Evolutionary conservation across 1,140 invertebrate species (phyloP).

Genomic region (Cryptotermes secundus): DNA sequence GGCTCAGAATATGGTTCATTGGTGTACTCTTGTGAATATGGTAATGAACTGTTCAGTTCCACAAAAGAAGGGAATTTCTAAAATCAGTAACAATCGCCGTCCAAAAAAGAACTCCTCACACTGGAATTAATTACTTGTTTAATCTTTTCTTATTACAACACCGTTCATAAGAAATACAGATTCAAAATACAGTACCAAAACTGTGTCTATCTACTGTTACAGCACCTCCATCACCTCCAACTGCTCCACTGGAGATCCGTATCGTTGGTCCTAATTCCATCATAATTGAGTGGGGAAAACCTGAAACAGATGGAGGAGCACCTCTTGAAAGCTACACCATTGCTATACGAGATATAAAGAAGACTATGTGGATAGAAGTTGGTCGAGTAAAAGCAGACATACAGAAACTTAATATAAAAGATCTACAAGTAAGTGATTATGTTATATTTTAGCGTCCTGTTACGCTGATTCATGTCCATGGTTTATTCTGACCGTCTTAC

Average conservation of each 20-base stretch:
- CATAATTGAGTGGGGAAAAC: slow-evolving; percentile 89
- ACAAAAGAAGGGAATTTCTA: too few relatives aligned
- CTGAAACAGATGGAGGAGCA: slow-evolving; percentile 90
- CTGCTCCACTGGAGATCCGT: slow-evolving; percentile 82
- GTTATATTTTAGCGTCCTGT: too few relatives aligned
- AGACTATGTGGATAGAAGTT: slow-evolving; percentile 96
- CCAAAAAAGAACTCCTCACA: too few relatives aligned
- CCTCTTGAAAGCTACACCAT: slow-evolving; percentile 90
- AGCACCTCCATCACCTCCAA: slow-evolving; percentile 88
- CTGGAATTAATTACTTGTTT: too few relatives aligned
- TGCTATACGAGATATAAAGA: slow-evolving; percentile 85
- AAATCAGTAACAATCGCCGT: too few relatives aligned
- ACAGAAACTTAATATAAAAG: slow-evolving; percentile 80
- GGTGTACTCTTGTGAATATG: too few relatives aligned
- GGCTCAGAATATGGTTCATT: too few relatives aligned
- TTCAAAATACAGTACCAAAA: slow-evolving; percentile 1
- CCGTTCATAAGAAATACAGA: neutral
- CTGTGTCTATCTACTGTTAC: slow-evolving; percentile 41
- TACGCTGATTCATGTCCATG: too few relatives aligned
- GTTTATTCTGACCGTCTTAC: too few relatives aligned
- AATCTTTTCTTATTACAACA: too few relatives aligned
- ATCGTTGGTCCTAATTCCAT: slow-evolving; percentile 79
- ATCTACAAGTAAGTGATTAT: slow-evolving; percentile 61
- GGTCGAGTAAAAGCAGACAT: slow-evolving; percentile 79
- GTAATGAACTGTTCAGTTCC: too few relatives aligned